These are phyloP conservation scores for Coptodon bakossiorum DNA, from an alignment of 2,113 vertebrate genomes.

Conservation along the genomic window DNA sequence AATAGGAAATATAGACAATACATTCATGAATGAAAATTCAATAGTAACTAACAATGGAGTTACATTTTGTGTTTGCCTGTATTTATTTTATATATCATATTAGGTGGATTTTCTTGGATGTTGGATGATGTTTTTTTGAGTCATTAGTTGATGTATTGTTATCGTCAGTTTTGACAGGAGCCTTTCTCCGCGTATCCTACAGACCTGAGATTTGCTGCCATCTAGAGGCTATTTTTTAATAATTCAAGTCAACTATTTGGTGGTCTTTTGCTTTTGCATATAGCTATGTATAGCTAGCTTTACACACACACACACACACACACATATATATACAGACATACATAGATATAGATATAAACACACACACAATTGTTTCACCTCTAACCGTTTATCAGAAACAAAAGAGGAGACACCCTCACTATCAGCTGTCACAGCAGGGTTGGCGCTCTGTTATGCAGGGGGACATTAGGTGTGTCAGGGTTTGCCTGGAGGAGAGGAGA, in stretches of 20 bases:
- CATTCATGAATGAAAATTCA: neutral
- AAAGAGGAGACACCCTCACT: constrained; percentile 33
- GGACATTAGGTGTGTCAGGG: constrained; percentile 15
- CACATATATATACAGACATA: no score
- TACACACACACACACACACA: neutral
- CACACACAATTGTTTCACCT: neutral
- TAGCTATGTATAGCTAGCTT: neutral
- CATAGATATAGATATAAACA: no score
- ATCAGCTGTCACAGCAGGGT: neutral
- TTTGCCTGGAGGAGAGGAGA: constrained; percentile 11
- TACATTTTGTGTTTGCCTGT: neutral
- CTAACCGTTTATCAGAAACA: constrained; percentile 3
- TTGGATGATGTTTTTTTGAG: neutral
- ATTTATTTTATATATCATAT: neutral
- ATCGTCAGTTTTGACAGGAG: neutral
- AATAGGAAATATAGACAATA: neutral
- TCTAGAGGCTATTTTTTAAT: neutral
- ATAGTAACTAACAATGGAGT: neutral
- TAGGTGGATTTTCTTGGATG: neutral
- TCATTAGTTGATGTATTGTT: neutral
- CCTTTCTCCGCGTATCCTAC: neutral
- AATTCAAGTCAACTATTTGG: neutral
- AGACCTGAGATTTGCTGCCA: constrained; percentile 18
- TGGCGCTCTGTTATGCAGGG: neutral
- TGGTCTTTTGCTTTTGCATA: neutral